phyloP scores from a whole-genome alignment of 64 coral and sea anemone genomes.

The Catalaphyllia jardinei region DNA sequence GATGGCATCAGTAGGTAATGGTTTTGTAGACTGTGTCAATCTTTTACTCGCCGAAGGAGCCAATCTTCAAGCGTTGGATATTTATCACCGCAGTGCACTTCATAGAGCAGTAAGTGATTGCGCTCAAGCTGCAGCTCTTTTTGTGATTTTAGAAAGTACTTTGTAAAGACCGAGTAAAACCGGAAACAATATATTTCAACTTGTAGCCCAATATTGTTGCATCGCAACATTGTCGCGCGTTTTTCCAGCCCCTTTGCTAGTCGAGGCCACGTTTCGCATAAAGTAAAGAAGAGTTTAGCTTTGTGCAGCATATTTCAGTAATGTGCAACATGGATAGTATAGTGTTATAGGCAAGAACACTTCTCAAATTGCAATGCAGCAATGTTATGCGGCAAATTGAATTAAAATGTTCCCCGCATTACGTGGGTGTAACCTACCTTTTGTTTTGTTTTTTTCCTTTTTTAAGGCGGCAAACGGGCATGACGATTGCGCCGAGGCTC shows the following conservation, averaged over 20 bases:
- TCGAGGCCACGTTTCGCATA: not conserved
- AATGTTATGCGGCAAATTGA: too few relatives aligned
- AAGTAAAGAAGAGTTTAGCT: too few relatives aligned
- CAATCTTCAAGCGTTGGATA: constrained; percentile 78
- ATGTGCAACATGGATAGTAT: too few relatives aligned
- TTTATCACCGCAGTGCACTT: constrained; percentile 79
- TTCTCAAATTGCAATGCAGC: too few relatives aligned
- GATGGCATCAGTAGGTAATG: constrained; percentile 88
- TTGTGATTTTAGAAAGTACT: too few relatives aligned
- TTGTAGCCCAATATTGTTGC: too few relatives aligned
- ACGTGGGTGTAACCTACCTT: too few relatives aligned
- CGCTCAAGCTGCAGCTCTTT: not conserved
- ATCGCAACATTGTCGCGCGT: not conserved
- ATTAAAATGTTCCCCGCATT: too few relatives aligned
- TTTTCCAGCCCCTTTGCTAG: not conserved
- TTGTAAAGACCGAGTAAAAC: too few relatives aligned
- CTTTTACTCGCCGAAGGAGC: constrained; percentile 92
- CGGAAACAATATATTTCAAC: too few relatives aligned
- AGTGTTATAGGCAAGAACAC: not conserved
- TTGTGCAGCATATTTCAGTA: too few relatives aligned
- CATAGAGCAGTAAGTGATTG: constrained; percentile 93
- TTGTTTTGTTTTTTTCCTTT: not conserved
- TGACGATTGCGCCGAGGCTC: constrained; percentile 91
- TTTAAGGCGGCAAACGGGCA: constrained; percentile 89
- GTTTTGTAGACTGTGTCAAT: constrained; percentile 83